Evolutionary conservation across 1,140 invertebrate genomes (phyloP).

Genomic region (Trigoniulus corallinus): DNA sequence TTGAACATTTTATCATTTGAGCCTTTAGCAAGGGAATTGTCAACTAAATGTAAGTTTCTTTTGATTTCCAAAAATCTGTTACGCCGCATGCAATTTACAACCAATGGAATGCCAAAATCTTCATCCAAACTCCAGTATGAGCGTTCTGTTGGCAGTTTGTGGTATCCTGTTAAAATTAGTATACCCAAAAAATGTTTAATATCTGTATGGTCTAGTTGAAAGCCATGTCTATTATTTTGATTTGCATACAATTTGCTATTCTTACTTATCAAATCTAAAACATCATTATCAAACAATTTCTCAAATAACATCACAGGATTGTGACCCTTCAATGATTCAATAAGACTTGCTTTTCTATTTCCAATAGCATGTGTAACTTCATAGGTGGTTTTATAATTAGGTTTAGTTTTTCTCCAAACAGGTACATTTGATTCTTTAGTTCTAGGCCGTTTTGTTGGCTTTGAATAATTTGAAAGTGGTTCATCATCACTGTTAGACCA

Average conservation of each 20-base stretch:
- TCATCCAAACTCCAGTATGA: constrained; percentile 2
- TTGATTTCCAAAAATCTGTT: constrained; percentile 15
- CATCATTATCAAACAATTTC: constrained; percentile 1
- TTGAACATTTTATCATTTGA: constrained; percentile 20
- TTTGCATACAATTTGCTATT: background rate
- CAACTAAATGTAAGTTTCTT: constrained; percentile 17
- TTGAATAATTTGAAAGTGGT: background rate
- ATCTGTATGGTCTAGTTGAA: background rate
- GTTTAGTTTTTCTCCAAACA: background rate
- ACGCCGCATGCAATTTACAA: constrained; percentile 13
- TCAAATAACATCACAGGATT: constrained; percentile 1
- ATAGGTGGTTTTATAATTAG: background rate
- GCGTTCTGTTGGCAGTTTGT: background rate
- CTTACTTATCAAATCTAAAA: background rate
- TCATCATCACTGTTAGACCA: background rate
- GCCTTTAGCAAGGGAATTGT: constrained; percentile 18
- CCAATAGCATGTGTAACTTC: background rate
- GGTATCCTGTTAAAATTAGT: constrained; percentile 1
- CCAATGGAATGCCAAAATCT: constrained; percentile 12
- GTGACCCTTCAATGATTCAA: background rate
- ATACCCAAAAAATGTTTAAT: constrained; percentile 5
- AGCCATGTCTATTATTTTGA: constrained; percentile 1
- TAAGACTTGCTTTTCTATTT: background rate
- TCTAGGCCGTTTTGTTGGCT: background rate
- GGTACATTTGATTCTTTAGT: background rate